These are phyloP conservation scores for Poecilia gillii DNA, from an alignment of 2,797 vertebrate species.

Conservation along the genomic window DNA sequence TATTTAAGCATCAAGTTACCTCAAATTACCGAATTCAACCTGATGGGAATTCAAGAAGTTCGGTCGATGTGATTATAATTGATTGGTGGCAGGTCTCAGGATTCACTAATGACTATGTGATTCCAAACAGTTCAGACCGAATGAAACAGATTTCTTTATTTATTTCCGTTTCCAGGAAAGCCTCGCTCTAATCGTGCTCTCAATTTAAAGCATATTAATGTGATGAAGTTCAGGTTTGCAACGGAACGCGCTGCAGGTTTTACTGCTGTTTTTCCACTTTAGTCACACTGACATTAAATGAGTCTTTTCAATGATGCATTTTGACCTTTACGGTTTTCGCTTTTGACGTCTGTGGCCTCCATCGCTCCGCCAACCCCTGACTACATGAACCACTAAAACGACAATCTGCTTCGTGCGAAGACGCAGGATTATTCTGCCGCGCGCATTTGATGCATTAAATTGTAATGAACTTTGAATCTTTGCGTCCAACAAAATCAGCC, in stretches of 20 bases:
- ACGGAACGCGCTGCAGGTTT: background rate
- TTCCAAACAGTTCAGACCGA: background rate
- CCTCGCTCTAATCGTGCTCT: background rate
- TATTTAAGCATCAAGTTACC: no score
- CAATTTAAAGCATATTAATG: background rate
- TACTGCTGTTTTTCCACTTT: background rate
- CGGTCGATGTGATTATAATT: background rate
- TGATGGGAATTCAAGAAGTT: background rate
- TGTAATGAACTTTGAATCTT: background rate
- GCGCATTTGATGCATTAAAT: background rate
- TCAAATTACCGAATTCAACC: background rate
- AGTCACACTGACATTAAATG: background rate
- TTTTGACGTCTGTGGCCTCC: background rate
- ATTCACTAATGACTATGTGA: background rate
- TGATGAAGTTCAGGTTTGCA: background rate
- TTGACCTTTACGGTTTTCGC: background rate
- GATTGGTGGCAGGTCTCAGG: background rate
- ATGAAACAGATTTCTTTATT: background rate
- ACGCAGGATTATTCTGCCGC: background rate
- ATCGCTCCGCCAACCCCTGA: background rate
- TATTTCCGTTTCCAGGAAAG: background rate
- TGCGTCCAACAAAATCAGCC: accelerated
- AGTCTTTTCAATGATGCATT: background rate
- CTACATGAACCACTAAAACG: background rate
- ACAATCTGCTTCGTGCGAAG: background rate